These are phyloP conservation scores for Acanthisitta chloris DNA, from an alignment of 2,113 vertebrate species.

Conservation along the genomic window DNA sequence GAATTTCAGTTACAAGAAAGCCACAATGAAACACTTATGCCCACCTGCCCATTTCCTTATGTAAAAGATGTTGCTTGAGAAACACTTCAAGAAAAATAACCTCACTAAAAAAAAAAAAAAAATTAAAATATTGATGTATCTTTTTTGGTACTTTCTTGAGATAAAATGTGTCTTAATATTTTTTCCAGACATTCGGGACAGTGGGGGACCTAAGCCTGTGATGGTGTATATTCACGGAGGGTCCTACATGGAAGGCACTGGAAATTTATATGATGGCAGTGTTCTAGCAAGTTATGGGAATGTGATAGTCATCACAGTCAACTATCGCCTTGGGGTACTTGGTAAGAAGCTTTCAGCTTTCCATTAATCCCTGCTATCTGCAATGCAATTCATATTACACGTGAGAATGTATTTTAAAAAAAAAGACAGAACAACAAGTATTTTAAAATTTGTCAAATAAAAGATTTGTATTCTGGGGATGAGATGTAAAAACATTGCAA, in stretches of 20 bases:
- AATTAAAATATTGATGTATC: background rate
- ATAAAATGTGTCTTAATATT: conserved; percentile 79
- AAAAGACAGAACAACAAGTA: background rate
- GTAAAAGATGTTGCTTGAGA: conserved; percentile 74
- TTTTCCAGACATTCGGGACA: conserved; percentile 98
- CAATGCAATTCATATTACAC: background rate
- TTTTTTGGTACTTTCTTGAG: conserved; percentile 1
- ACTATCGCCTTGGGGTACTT: conserved; percentile 97
- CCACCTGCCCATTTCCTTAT: background rate
- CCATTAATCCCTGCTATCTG: conserved; percentile 48
- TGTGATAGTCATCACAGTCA: conserved; percentile 98
- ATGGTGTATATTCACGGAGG: conserved; percentile 99
- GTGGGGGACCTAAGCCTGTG: conserved; percentile 97
- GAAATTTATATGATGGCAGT: conserved; percentile 98
- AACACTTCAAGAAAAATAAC: conserved; percentile 71
- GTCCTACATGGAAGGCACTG: conserved; percentile 99
- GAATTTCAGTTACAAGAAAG: background rate
- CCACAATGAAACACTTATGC: background rate
- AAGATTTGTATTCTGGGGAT: background rate
- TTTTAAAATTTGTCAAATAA: background rate
- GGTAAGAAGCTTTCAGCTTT: conserved; percentile 85
- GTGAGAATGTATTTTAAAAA: background rate
- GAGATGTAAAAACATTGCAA: background rate
- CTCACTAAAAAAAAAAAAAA: background rate
- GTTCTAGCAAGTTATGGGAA: conserved; percentile 99